These are phyloP conservation scores for Vulpes vulpes DNA, from an alignment of 2,113 vertebrate species.

Conservation along the genomic window DNA sequence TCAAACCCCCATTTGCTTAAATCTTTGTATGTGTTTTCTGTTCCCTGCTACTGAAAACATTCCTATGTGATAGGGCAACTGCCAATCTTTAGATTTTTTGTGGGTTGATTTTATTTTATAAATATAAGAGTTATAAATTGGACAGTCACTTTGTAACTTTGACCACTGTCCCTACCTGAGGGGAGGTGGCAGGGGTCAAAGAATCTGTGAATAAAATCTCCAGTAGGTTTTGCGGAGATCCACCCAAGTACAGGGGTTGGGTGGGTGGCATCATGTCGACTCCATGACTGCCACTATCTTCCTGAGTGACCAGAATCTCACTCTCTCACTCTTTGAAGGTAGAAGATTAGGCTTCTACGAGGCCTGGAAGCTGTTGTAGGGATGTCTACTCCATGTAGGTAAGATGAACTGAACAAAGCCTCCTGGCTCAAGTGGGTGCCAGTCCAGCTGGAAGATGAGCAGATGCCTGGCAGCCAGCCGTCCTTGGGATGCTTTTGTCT, in stretches of 20 bases:
- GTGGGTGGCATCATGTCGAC: not conserved
- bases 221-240: not conserved
- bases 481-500: not conserved
- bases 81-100: not conserved
- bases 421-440: not conserved
- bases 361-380: not conserved
- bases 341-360: not conserved
- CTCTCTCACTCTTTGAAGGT: not conserved
- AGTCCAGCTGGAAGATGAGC: not conserved
- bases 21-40: not conserved
- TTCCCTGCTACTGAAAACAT: not conserved
- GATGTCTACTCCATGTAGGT: not conserved
- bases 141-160: not conserved
- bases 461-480: not conserved
- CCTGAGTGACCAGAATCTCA: not conserved
- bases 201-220: not conserved
- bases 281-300: not conserved
- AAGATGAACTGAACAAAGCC: not conserved
- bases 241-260: not conserved
- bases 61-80: not conserved
- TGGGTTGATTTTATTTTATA: not conserved
- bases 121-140: not conserved
- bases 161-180: not conserved
- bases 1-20: not conserved
- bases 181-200: not conserved